phyloP scores from a whole-genome alignment of 2,888 invertebrate genomes.

The Phalangium opilio region DNA sequence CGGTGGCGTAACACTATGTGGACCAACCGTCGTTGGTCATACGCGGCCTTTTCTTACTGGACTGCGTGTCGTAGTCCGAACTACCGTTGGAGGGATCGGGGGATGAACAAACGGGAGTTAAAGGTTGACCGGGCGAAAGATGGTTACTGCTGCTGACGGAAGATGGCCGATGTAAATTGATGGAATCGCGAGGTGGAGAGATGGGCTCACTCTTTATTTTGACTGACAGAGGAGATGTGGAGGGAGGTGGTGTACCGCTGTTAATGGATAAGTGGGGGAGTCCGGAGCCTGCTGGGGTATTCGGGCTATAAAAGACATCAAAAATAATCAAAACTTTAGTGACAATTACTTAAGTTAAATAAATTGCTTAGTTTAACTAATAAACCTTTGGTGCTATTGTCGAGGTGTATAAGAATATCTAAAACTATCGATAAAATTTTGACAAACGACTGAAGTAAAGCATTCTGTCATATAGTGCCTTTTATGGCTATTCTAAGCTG shows the following conservation, averaged over 20 bases:
- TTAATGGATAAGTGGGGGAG: conserved; percentile 23
- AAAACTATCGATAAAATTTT: no score
- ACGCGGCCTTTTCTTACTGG: conserved; percentile 54
- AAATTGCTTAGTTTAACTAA: no score
- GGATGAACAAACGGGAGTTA: conserved; percentile 47
- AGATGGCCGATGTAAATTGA: conserved; percentile 42
- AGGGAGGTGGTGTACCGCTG: conserved; percentile 23
- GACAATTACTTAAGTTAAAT: no score
- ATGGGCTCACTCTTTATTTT: conserved; percentile 91
- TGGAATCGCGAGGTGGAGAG: conserved; percentile 76
- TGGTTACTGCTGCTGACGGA: conserved; percentile 27
- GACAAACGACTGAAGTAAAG: no score
- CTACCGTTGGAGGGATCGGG: conserved; percentile 25
- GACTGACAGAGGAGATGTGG: conserved; percentile 54
- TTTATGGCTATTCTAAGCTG: no score
- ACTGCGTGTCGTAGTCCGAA: conserved; percentile 26
- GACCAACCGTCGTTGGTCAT: conserved; percentile 65
- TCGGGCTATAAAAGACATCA: conserved; percentile 4
- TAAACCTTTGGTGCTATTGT: no score
- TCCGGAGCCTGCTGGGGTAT: conserved; percentile 9
- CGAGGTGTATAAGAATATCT: no score
- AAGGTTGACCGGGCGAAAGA: conserved; percentile 31
- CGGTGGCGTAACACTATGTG: conserved; percentile 25
- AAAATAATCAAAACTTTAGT: no score
- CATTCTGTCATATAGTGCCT: no score